Percentiles rank a stretch among this genome's conserved stretches.
phyloP scores from a whole-genome alignment of 2,113 vertebrate genomes.

The Oncorhynchus gorbuscha region DNA sequence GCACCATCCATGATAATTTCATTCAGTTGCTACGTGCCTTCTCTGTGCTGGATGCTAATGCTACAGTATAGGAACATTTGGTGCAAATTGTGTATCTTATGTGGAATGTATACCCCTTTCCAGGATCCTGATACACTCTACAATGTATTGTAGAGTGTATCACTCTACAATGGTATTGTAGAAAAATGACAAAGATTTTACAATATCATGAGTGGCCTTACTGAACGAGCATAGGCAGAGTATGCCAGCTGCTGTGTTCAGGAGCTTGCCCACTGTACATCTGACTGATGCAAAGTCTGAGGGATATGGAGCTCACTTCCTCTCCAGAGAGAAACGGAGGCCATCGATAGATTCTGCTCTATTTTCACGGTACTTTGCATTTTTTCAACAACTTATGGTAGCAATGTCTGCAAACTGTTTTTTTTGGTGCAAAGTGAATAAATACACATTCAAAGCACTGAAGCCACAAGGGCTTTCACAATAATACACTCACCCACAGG shows the following conservation, averaged over 20 bases:
- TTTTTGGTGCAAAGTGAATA: neutral
- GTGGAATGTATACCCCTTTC: neutral
- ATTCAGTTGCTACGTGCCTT: neutral
- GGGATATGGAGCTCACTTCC: neutral
- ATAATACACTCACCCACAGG: slow-evolving; percentile 2
- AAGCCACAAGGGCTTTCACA: slow-evolving; percentile 3
- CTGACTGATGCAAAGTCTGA: neutral
- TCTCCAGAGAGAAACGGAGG: neutral
- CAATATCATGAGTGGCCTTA: neutral
- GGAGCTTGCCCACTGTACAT: neutral
- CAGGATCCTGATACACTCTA: neutral
- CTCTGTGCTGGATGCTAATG: too few species aligned
- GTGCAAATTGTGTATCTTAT: neutral
- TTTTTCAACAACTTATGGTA: neutral
- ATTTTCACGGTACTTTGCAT: slow-evolving; percentile 7
- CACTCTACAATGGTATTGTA: neutral
- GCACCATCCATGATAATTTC: too few species aligned
- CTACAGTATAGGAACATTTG: too few species aligned
- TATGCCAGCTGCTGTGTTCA: neutral
- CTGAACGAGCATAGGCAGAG: neutral
- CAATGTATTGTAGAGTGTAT: too few species aligned
- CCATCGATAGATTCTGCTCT: neutral
- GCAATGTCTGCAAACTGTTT: neutral
- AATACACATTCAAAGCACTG: neutral
- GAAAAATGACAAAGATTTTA: neutral